Percentiles rank a stretch among this genome's conserved stretches.
Evolutionary conservation across 2,888 invertebrate genomes (phyloP).

Genomic region (Choristoneura rosaceana): DNA sequence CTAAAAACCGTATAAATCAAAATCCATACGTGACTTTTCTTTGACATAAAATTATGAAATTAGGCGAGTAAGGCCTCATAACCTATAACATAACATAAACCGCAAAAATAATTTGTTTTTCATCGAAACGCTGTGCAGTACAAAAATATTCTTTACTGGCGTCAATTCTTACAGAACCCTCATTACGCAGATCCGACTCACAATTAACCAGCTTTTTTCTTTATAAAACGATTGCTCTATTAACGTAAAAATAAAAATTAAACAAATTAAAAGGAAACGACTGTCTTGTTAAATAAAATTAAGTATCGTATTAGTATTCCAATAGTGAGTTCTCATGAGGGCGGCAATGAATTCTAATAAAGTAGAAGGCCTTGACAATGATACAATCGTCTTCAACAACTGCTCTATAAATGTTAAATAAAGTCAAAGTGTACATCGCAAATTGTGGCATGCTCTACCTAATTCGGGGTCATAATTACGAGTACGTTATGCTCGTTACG

Average conservation of each 20-base stretch:
- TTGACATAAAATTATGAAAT: too few relatives aligned
- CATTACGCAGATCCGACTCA: too few relatives aligned
- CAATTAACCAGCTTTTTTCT: too few relatives aligned
- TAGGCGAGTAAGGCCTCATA: too few relatives aligned
- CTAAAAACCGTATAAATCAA: too few relatives aligned
- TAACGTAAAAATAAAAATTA: neutral
- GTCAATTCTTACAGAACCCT: too few relatives aligned
- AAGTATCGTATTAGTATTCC: slow-evolving; percentile 71
- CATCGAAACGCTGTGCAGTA: too few relatives aligned
- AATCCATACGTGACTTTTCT: too few relatives aligned
- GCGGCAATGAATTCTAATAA: slow-evolving; percentile 78
- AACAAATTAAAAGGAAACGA: slow-evolving; percentile 32
- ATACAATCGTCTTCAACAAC: slow-evolving; percentile 70
- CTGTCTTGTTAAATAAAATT: slow-evolving; percentile 58
- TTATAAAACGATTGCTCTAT: neutral
- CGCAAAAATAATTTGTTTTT: too few relatives aligned
- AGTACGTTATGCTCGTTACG: neutral
- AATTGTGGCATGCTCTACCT: slow-evolving; percentile 1
- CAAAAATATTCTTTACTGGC: too few relatives aligned
- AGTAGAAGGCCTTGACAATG: slow-evolving; percentile 78
- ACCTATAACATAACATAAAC: too few relatives aligned
- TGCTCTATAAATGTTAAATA: slow-evolving; percentile 59
- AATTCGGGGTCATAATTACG: slow-evolving; percentile 11
- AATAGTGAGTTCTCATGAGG: slow-evolving; percentile 70
- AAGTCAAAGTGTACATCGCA: slow-evolving; percentile 25